Percentiles rank a stretch among this genome's conserved stretches.
These are phyloP conservation scores for Halichoeres trimaculatus DNA, from an alignment of 2,113 vertebrate genomes.

Conservation along the genomic window DNA sequence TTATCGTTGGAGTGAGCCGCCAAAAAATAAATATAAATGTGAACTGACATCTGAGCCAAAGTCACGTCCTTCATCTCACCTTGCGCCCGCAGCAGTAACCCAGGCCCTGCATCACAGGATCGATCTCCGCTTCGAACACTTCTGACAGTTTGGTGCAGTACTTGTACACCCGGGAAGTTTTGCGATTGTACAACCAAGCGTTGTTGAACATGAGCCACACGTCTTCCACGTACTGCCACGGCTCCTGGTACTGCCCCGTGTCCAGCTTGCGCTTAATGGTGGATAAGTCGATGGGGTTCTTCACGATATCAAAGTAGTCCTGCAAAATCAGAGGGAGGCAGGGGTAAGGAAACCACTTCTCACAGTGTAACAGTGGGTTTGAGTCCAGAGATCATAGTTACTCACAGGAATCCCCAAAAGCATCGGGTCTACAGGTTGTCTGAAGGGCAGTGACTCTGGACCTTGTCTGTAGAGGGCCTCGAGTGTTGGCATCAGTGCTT, in stretches of 20 bases:
- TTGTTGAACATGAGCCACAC: constrained; percentile 99
- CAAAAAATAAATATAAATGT: background rate
- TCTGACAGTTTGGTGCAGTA: constrained; percentile 98
- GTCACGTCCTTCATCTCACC: constrained; percentile 77
- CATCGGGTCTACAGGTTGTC: constrained; percentile 96
- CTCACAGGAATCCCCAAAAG: constrained; percentile 96
- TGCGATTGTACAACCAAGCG: constrained; percentile 98
- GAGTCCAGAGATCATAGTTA: constrained; percentile 31
- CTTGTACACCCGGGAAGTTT: constrained; percentile 98
- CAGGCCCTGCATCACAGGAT: constrained; percentile 96
- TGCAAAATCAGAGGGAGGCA: constrained; percentile 56
- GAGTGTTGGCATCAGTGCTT: constrained; percentile 97
- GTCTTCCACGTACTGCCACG: constrained; percentile 98
- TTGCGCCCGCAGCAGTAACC: constrained; percentile 99
- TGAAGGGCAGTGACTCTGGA: constrained; percentile 96
- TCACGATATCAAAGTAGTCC: constrained; percentile 99
- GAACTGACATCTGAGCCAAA: background rate
- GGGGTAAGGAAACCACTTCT: background rate
- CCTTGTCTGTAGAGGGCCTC: constrained; percentile 98
- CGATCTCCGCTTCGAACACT: constrained; percentile 97
- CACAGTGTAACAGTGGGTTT: background rate
- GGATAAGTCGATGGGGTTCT: constrained; percentile 97
- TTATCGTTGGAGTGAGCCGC: background rate
- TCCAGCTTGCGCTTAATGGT: constrained; percentile 98
- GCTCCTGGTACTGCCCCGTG: constrained; percentile 98